Conservation (phyloP, 2,888 invertebrate genomes). For the Drosophila suboccidentalis region DNA sequence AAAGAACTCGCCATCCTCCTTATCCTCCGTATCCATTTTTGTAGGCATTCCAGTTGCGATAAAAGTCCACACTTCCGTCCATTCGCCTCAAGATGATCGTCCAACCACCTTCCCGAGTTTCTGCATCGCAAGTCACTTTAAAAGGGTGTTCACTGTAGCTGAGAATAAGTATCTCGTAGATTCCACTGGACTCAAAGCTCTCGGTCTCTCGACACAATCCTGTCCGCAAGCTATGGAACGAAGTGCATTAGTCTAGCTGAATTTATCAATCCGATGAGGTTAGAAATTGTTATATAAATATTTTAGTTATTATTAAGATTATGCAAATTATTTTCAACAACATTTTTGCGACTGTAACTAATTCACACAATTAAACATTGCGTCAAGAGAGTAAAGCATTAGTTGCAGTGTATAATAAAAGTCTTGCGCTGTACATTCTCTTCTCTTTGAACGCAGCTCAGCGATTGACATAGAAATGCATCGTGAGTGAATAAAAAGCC, state of each 20-base stretch:
- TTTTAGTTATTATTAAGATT: not conserved
- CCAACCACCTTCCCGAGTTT: not conserved
- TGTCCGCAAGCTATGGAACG: not conserved
- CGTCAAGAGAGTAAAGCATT: too few relatives aligned
- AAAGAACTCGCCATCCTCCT: constrained; percentile 9
- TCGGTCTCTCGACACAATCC: not conserved
- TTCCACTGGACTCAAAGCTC: not conserved
- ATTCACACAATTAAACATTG: too few relatives aligned
- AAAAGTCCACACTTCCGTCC: constrained; percentile 16
- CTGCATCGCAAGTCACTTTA: not conserved
- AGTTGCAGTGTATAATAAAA: too few relatives aligned
- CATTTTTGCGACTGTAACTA: not conserved
- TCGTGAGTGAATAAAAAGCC: too few relatives aligned
- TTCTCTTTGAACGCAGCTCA: too few relatives aligned
- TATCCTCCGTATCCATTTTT: constrained; percentile 6
- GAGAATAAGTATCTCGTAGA: not conserved
- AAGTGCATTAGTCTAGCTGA: not conserved
- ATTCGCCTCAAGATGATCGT: not conserved
- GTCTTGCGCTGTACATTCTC: too few relatives aligned
- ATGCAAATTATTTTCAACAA: not conserved
- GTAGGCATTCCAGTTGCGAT: constrained; percentile 6
- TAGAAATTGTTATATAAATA: not conserved
- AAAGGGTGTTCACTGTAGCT: constrained; percentile 8
- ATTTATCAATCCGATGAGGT: not conserved
- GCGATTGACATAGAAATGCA: too few relatives aligned